Evolutionary conservation across 2,888 invertebrate species (phyloP).

Genomic region (Eristalis intricaria): DNA sequence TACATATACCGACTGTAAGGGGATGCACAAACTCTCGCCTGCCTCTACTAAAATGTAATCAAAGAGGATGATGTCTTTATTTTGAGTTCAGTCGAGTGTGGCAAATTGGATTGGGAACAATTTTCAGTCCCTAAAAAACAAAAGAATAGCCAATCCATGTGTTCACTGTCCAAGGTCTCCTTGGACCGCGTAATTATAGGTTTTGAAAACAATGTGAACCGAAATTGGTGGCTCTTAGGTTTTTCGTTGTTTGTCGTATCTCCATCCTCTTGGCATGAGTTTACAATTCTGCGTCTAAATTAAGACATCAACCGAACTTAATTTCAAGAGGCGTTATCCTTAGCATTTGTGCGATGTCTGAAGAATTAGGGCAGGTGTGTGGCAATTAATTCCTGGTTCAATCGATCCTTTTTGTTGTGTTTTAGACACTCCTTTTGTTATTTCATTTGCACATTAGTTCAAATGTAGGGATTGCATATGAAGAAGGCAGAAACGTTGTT

Average conservation of each 20-base stretch:
- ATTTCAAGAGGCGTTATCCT: constrained; percentile 69
- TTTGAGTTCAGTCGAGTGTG: constrained; percentile 68
- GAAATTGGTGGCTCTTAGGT: constrained; percentile 58
- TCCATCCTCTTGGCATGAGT: constrained; percentile 9
- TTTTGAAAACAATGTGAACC: constrained; percentile 17
- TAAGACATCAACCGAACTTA: constrained; percentile 64
- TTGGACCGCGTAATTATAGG: constrained; percentile 64
- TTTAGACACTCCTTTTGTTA: not conserved
- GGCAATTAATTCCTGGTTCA: constrained; percentile 65
- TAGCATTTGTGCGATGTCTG: constrained; percentile 51
- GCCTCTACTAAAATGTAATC: constrained; percentile 61
- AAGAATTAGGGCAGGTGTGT: constrained; percentile 69
- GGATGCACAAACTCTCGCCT: constrained; percentile 23
- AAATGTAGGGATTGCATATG: not conserved
- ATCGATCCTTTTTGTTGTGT: constrained; percentile 46
- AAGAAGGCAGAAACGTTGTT: not conserved
- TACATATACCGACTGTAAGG: constrained; percentile 18
- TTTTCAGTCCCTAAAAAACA: constrained; percentile 45
- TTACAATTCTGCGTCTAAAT: constrained; percentile 49
- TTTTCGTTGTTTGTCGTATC: constrained; percentile 14
- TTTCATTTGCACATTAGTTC: not conserved
- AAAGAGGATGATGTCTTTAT: constrained; percentile 72
- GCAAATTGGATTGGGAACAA: constrained; percentile 70
- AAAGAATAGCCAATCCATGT: constrained; percentile 35
- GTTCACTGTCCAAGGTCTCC: constrained; percentile 24